Evolutionary conservation across 2,888 invertebrate genomes (phyloP).

Genomic region (Xanthostigma xanthostigma): DNA sequence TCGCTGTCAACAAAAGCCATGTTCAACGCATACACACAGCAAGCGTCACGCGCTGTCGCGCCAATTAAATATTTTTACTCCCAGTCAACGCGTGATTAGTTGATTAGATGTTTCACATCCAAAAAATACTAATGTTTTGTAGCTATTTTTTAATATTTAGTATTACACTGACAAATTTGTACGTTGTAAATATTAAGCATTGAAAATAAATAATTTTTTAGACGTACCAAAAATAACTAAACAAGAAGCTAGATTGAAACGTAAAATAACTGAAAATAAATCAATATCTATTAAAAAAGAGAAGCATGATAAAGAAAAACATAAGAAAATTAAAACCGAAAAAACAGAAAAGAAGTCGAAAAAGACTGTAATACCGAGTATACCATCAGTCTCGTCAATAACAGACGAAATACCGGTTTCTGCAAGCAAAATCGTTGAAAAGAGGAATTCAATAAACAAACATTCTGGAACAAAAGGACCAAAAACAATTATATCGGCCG

Average conservation of each 20-base stretch:
- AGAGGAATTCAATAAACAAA: slow-evolving; percentile 17
- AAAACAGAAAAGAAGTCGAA: slow-evolving; percentile 28
- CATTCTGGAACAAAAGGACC: slow-evolving; percentile 18
- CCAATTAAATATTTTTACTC: too few species aligned
- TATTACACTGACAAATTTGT: neutral
- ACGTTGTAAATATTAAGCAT: neutral
- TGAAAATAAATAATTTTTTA: neutral
- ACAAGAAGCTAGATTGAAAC: slow-evolving; percentile 30
- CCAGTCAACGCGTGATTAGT: too few species aligned
- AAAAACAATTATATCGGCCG: slow-evolving; percentile 11
- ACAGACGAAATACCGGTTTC: slow-evolving; percentile 25
- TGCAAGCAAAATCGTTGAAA: slow-evolving; percentile 23
- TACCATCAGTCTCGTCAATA: slow-evolving; percentile 18
- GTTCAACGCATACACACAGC: too few species aligned
- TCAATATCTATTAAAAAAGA: slow-evolving; percentile 27
- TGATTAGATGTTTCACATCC: too few species aligned
- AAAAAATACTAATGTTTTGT: too few species aligned
- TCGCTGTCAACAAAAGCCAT: too few species aligned
- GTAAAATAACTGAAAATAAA: slow-evolving; percentile 31
- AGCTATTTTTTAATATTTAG: too few species aligned
- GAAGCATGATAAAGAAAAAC: slow-evolving; percentile 25
- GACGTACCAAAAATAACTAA: slow-evolving; percentile 15
- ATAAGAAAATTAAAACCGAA: slow-evolving; percentile 21
- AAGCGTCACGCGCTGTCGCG: too few species aligned
- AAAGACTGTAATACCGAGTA: slow-evolving; percentile 19